Evolutionary conservation across 2,797 vertebrate genomes (phyloP), one percentile per base, ranked within the genome.

Genomic region (Syngnathus rostellatus): DNA sequence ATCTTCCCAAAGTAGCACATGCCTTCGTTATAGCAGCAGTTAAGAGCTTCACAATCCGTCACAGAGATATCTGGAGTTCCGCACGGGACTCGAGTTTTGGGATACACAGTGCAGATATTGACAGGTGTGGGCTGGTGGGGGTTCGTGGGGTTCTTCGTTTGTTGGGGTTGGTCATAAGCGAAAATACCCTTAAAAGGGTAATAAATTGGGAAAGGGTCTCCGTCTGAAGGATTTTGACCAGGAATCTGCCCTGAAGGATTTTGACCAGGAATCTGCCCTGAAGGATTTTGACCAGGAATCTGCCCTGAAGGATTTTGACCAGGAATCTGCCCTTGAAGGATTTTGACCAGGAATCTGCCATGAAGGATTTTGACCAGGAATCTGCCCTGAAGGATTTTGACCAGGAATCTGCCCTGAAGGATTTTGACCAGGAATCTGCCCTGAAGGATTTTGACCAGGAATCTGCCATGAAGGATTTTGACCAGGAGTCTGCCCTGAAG

Each of bases 11-110:
- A 64, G 46, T 51, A 48, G 23, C 62, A 64, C 17, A 37, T 46
- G 25, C 46, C 45, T 38, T 19, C 62, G 6, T 51, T 31, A 17
- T 48, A 64, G 62, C 62, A 64, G 31, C 62, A 64, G 25, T 38
- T 38, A 38, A 64, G 8, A 19, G 31, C 62, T 8, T 64, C 62
- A 39, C 62, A 64, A 48, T 9, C 17, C 7, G 4, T 8, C 8
- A 3, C 43, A 5, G 14, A 8, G 31, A 64, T 64, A 48, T 39
- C 46, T 1, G 17, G 16, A 12, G 2, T 6, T 37, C 62, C 62
- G 7, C 62, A 64, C 3, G 62, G 62, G 14, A 64, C 46, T 21
- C 46, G 25, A n/a, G 3, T 9, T 31, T 1, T 39, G 12, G 46
- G 2, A 11, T 50, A 8, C 16, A 64, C 62, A 37, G 51, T 46